Evolutionary conservation across 1,140 invertebrate genomes (phyloP).

Genomic region (Euschistus heros): DNA sequence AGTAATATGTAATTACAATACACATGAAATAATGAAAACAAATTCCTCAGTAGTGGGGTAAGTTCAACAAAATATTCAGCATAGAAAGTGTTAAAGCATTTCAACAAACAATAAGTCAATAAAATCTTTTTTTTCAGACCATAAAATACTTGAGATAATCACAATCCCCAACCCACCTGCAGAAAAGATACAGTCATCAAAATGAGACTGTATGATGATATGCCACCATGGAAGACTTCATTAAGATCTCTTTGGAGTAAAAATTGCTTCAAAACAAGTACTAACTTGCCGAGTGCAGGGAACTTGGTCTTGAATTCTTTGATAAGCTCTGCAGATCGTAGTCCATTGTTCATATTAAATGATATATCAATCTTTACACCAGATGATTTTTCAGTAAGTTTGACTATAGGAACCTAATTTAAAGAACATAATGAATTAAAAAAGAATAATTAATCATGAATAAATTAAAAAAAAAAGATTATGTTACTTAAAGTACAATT

Average conservation of each 20-base stretch:
- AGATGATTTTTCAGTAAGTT: conserved; percentile 88
- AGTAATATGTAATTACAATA: too few species aligned
- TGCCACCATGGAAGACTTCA: conserved; percentile 97
- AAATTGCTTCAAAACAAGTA: conserved; percentile 96
- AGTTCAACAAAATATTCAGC: too few species aligned
- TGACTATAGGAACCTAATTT: conserved; percentile 81
- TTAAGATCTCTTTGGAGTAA: conserved; percentile 92
- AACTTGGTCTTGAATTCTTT: conserved; percentile 69
- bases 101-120: too few species aligned
- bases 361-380: conserved; percentile 95
- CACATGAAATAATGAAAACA: too few species aligned
- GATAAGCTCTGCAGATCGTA: conserved; percentile 90
- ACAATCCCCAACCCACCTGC: conserved; percentile 54
- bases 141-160: too few species aligned
- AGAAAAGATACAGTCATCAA: conserved; percentile 97
- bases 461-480: too few species aligned
- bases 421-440: background rate
- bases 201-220: conserved; percentile 96
- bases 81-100: too few species aligned
- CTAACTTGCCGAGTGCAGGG: conserved; percentile 81
- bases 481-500: too few species aligned
- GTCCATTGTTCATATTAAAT: conserved; percentile 94
- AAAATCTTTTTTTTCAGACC: too few species aligned
- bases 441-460: background rate
- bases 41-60: too few species aligned